phyloP scores from a whole-genome alignment of 2,113 vertebrate genomes.

The Malurus cyaneus region DNA sequence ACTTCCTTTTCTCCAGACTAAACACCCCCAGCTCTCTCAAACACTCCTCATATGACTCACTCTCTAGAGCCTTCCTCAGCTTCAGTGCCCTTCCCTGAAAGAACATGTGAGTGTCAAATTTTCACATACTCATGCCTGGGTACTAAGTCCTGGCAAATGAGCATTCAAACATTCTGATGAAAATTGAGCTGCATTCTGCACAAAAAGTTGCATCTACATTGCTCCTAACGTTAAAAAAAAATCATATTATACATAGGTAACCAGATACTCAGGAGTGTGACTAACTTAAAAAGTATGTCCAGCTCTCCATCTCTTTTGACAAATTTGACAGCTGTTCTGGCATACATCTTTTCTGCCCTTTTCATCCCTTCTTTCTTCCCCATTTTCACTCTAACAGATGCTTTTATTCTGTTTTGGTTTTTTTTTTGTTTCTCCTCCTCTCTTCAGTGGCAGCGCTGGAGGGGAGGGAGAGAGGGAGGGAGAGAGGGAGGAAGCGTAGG shows the following conservation, averaged over 20 bases:
- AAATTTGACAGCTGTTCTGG: conserved; percentile 72
- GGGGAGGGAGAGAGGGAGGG: conserved; percentile 60
- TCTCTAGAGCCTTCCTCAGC: not conserved
- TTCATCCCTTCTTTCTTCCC: conserved; percentile 37
- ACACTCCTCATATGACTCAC: not conserved
- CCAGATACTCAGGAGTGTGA: conserved; percentile 40
- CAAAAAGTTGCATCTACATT: not conserved
- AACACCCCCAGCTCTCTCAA: not conserved
- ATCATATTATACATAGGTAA: not conserved
- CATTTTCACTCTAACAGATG: conserved; percentile 74
- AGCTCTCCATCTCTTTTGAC: conserved; percentile 57
- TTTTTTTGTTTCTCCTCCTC: conserved; percentile 73
- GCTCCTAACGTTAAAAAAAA: not conserved
- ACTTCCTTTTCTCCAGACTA: not conserved
- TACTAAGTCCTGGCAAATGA: not conserved
- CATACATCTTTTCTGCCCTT: conserved; percentile 59
- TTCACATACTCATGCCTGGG: not conserved
- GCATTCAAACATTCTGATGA: not conserved
- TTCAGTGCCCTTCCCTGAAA: not conserved
- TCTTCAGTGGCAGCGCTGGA: conserved; percentile 44
- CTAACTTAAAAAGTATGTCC: conserved; percentile 41
- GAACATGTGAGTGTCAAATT: not conserved
- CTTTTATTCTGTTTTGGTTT: conserved; percentile 79
- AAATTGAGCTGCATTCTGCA: not conserved
- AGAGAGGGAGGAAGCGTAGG: conserved; percentile 45